phyloP scores from a whole-genome alignment of 2,113 vertebrate genomes.

The Rhagologus leucostigma region DNA sequence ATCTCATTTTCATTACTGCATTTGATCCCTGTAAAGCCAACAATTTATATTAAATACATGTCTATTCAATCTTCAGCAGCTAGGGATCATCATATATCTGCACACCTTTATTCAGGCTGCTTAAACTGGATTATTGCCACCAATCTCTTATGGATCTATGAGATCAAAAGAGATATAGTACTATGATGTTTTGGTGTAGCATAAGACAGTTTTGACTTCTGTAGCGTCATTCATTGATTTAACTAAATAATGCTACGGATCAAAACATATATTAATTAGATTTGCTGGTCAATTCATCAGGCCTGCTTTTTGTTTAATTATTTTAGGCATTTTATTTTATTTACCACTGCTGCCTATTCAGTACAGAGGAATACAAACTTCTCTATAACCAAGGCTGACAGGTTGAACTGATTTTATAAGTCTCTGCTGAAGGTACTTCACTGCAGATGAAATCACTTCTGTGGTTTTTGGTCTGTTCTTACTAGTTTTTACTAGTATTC shows the following conservation, averaged over 20 bases:
- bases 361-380: background rate
- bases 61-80: background rate
- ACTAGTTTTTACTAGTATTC: background rate
- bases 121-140: background rate
- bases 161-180: background rate
- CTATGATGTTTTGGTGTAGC: background rate
- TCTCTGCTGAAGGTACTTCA: background rate
- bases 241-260: background rate
- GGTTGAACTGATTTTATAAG: background rate
- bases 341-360: background rate
- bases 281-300: background rate
- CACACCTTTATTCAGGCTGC: background rate
- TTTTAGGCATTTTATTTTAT: background rate
- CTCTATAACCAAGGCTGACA: background rate
- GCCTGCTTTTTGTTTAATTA: background rate
- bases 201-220: background rate
- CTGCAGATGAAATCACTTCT: background rate
- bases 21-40: background rate
- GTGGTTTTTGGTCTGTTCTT: background rate
- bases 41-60: background rate
- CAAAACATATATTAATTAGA: background rate
- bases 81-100: background rate
- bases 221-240: background rate
- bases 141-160: background rate
- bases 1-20: background rate